A percentile compares a stretch with the other conserved stretches of the same genome.
Evolutionary conservation across 92 coral and sea anemone genomes (phyloP).

Genomic region (Actinostola sp.): DNA sequence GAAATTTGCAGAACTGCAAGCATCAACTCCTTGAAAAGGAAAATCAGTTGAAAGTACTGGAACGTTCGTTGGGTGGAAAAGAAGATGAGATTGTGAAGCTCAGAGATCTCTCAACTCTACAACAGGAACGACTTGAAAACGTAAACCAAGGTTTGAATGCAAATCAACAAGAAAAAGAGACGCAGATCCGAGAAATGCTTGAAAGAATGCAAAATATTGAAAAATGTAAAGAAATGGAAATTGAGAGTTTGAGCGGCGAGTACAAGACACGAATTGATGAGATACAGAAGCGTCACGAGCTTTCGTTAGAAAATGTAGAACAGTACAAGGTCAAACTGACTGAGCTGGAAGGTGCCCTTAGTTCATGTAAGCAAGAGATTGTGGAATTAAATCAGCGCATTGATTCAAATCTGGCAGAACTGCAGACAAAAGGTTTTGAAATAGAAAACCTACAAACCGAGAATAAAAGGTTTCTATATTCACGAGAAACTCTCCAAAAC

Average conservation of each 20-base stretch:
- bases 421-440: constrained; percentile 12
- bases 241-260: constrained; percentile 20
- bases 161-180: constrained; percentile 20
- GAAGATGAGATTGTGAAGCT: constrained; percentile 21
- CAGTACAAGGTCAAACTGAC: constrained; percentile 14
- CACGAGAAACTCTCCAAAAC: constrained; percentile 7
- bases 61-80: constrained; percentile 16
- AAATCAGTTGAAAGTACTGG: constrained; percentile 27
- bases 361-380: constrained; percentile 14
- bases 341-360: constrained; percentile 2
- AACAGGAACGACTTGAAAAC: constrained; percentile 10
- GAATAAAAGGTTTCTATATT: neutral
- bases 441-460: constrained; percentile 8
- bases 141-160: constrained; percentile 17
- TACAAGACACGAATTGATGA: constrained; percentile 24
- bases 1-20: constrained; percentile 29
- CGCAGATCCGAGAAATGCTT: constrained; percentile 16
- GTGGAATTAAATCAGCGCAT: constrained; percentile 31
- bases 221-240: constrained; percentile 19
- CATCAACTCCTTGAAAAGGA: constrained; percentile 41
- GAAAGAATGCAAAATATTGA: constrained; percentile 11
- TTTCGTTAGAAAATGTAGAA: constrained; percentile 6
- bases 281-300: neutral
- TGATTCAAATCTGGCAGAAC: constrained; percentile 13
- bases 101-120: neutral